phyloP scores from a whole-genome alignment of 2,113 vertebrate genomes.

The Recurvirostra avosetta region DNA sequence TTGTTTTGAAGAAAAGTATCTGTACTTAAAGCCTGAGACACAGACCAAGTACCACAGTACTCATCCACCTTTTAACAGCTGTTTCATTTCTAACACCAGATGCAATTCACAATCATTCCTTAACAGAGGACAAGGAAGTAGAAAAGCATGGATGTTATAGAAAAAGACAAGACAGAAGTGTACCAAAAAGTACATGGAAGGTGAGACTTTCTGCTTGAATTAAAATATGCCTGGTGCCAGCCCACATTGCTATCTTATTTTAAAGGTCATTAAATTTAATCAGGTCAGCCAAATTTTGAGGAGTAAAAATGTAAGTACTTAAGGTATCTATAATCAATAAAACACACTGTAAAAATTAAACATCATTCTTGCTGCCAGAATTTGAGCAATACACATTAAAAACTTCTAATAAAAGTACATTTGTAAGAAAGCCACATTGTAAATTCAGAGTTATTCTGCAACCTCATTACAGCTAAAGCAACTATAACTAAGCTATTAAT shows the following conservation, averaged over 20 bases:
- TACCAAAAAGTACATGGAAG: background rate
- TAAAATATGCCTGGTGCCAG: background rate
- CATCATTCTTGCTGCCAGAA: background rate
- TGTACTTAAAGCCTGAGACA: background rate
- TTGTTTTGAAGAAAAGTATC: background rate
- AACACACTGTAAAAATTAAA: slow-evolving; percentile 16
- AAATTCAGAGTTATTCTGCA: background rate
- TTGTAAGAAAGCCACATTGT: background rate
- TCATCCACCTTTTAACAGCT: background rate
- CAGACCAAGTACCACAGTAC: background rate
- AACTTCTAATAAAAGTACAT: background rate
- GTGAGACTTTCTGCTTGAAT: background rate
- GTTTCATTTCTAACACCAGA: background rate
- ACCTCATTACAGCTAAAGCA: background rate
- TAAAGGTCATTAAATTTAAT: background rate
- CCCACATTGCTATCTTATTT: background rate
- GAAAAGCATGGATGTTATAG: background rate
- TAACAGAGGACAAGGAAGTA: background rate
- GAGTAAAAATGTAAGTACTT: background rate
- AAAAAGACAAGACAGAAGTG: background rate
- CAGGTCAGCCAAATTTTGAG: background rate
- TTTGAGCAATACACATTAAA: background rate
- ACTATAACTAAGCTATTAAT: background rate
- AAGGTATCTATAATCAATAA: background rate
- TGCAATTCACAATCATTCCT: background rate